Evolutionary conservation across 2,888 invertebrate genomes (phyloP), one percentile per base, ranked within the genome.

Genomic region (Cynaeus angustus): DNA sequence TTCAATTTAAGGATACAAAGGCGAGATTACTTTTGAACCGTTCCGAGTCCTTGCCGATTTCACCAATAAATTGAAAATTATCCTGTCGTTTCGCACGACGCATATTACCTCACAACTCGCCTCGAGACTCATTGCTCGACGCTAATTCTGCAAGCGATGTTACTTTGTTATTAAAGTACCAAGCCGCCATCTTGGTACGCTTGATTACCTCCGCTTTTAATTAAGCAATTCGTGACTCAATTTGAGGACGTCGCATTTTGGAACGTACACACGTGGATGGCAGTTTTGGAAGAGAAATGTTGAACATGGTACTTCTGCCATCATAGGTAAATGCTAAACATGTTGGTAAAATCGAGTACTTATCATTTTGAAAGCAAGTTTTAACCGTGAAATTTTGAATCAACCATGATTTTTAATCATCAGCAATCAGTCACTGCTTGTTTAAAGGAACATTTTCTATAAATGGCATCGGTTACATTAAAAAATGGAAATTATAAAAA

Each of bases 1-100:
- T 46, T 59, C 59, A 59, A 45, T 59, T 59, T 46, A 33, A 7
- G 46, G 43, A 43, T 43, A 43, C 59, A 59, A 59, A 59, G 43
- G 33, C 13, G 59, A 58, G 61, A 50, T 61, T 26, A 37, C 48
- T 16, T 55, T 53, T 21, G 28, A 16, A 9, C n/a, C 9, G 8
- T 50, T 26, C 5, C 26, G 33, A 30, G 53, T 53, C 26, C 45
- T 53, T 65, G 41, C 64, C 64, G 52, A 48, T 61, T 61, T 50
- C 61, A 41, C 52, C 64, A 53, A 53, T 53, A 65, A 65, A 65
- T 65, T 65, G 65, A 37, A 66, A 66, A 66, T 66, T 56, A 56
- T 66, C 55, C 53, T 64, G 14, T 64, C 64, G 66, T 66, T 56
- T 66, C 53, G 66, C 66, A 66, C 66, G 66, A 66, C 66, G 66